Conservation (phyloP, 2,888 invertebrate species). For the Endomychus coccineus region DNA sequence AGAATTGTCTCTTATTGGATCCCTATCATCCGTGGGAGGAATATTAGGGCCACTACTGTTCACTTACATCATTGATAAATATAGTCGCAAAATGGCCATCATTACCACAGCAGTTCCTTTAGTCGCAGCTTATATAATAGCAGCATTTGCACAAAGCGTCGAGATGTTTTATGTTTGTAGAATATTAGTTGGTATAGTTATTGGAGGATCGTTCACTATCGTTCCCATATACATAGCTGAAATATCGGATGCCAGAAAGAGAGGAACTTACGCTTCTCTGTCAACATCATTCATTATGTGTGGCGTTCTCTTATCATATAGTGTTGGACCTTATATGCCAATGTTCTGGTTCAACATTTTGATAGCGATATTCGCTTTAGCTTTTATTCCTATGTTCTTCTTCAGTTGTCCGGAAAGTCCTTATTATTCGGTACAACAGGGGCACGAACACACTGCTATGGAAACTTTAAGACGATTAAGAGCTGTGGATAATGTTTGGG, state of each 20-base stretch:
- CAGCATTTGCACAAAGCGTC: conserved; percentile 50
- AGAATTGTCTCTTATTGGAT: conserved; percentile 49
- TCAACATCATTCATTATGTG: conserved; percentile 65
- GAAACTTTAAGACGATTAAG: too few species aligned
- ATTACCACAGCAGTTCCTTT: conserved; percentile 57
- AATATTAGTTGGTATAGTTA: conserved; percentile 55
- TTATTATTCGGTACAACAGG: conserved; percentile 50
- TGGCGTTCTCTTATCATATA: conserved; percentile 64
- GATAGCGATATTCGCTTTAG: conserved; percentile 44
- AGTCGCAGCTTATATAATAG: conserved; percentile 59
- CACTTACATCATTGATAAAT: conserved; percentile 55
- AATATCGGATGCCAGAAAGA: conserved; percentile 67
- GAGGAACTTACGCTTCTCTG: conserved; percentile 75
- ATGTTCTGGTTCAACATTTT: conserved; percentile 57
- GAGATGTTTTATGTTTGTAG: conserved; percentile 51
- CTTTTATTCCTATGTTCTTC: conserved; percentile 38
- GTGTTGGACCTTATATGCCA: conserved; percentile 62
- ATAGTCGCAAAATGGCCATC: conserved; percentile 56
- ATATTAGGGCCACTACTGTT: conserved; percentile 59
- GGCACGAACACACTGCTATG: too few species aligned
- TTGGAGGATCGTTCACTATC: conserved; percentile 65
- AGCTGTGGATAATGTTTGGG: background rate
- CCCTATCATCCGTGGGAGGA: conserved; percentile 46
- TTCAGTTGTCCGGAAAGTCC: conserved; percentile 75
- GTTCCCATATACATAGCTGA: conserved; percentile 84